Base-by-base conservation (phyloP, 2,797 vertebrate species). In the Buphagus erythrorhynchus region DNA sequence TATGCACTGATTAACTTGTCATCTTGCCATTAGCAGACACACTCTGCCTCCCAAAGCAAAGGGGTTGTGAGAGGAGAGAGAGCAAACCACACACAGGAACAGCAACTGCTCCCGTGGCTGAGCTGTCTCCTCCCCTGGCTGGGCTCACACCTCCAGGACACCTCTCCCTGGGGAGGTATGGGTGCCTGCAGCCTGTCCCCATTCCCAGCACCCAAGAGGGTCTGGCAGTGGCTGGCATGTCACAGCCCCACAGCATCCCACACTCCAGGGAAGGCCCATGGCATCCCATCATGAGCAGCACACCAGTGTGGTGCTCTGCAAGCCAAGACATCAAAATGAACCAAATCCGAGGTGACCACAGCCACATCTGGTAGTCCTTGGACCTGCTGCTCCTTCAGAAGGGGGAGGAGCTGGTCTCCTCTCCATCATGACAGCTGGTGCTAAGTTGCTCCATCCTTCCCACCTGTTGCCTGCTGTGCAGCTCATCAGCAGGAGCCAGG, bases 1-100 rank as follows among this genome's bases (percentile, higher is more conserved):
- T 69, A 83, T 35, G 85, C 75, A 58, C 89, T 84, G 89, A 88
- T 93, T 88, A 87, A 68, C 66, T 86, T 77, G 92, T 90, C 95
- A 91, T 78, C 46, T 54, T 79, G 93, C 92, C 91, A 80, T 74
- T 7, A 57, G 65, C 78, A 69, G 72, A 16, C 5, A 5, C 0
- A 2, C 26, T 66, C 29, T 58, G 45, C 68, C 61, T 85, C 81
- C 78, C 57, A 19, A 59, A 57, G 72, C 74, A 26, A 31, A 48
- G 55, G 25, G 31, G 3, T 13, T 87, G 68, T 36, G 40, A 69
- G 69, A 84, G 85, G 38, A 62, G 43, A 78, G 54, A 31, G 36
- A 33, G 78, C 20, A 76, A 29, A 54, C 21, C 59, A 14, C 13
- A 2, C 13, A 16, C 0, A 2, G 40, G 16, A 65, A 2, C 82